Conservation (phyloP, 2,888 invertebrate species). For the Chrysolina americana region DNA sequence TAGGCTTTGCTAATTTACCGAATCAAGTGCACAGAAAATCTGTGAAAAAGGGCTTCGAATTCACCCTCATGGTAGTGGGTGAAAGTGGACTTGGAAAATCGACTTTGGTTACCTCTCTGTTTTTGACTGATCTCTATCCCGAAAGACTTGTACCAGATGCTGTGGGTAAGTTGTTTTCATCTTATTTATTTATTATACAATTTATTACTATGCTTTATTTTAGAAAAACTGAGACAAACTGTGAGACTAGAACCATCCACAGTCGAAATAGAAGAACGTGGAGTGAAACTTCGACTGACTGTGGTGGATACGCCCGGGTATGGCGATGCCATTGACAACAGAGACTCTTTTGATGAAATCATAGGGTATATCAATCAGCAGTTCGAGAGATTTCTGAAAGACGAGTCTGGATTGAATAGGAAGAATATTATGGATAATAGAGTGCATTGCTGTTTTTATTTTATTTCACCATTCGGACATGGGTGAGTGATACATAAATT, state of each 20-base stretch:
- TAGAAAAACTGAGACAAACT: constrained; percentile 92
- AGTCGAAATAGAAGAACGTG: constrained; percentile 96
- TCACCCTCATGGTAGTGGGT: constrained; percentile 92
- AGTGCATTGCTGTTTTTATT: constrained; percentile 98
- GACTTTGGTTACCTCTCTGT: constrained; percentile 94
- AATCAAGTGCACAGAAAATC: constrained; percentile 98
- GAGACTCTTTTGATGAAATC: constrained; percentile 94
- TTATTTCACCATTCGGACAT: constrained; percentile 97
- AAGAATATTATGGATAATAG: constrained; percentile 97
- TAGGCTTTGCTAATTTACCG: constrained; percentile 95
- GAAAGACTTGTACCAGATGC: constrained; percentile 92
- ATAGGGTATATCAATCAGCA: constrained; percentile 98
- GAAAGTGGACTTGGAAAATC: constrained; percentile 95
- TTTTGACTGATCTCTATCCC: constrained; percentile 94
- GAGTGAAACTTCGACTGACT: constrained; percentile 92
- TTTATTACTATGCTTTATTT: constrained; percentile 32
- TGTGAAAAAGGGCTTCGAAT: constrained; percentile 98
- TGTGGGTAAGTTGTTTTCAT: constrained; percentile 75
- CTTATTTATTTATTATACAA: too few relatives aligned
- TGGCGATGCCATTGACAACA: constrained; percentile 95
- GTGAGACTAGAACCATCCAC: constrained; percentile 96
- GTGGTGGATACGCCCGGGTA: constrained; percentile 97
- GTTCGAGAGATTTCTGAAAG: constrained; percentile 91
- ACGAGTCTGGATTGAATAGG: constrained; percentile 96
- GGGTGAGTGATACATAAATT: constrained; percentile 75